Base-by-base conservation (phyloP, 1,140 invertebrate genomes). In the Pseudomyrmex gracilis region DNA sequence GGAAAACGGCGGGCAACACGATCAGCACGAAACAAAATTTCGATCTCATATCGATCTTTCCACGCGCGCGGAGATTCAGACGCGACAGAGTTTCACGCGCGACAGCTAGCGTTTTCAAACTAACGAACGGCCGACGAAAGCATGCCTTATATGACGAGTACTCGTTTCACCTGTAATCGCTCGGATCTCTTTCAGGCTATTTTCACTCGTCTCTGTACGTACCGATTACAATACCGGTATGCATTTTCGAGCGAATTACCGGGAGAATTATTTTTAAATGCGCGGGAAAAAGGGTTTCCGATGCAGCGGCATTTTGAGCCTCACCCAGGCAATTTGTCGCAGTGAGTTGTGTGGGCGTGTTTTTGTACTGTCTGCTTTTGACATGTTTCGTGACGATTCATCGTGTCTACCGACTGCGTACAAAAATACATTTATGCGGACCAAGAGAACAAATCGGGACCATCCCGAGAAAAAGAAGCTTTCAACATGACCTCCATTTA, bases 71-170 rank as follows among this genome's bases (percentile, higher is more conserved):
- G 49, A 34, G 34, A 24, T 82, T 73, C 82, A 58, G 70, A 70
- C 53, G 67, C 49, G 64, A 34, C 34, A 34, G 34, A 60, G 76
- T 82, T 85, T 85, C 85, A 84, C 71, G 82, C 82, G 67, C 70
- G 70, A 77, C 85, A 85, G 87, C 91, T 91, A 86, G 90, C 88
- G 92, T 92, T 93, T 93, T 93, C 93, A 88, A 93, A 93, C 92
- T 93, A 90, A 91, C 89, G 89, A 34, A 89, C 89, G 91, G 84
- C 85, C 82, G 89, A 89, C 86, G 88, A 90, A 90, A 87, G 74
- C 74, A 82, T 80, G 87, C 90, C 89, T 92, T 93, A 92, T 92
- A 93, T 90, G 91, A 90, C 89, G 90, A 86, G 80, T 85, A 76
- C 61, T n/a, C 20, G 76, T 66, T 86, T 73, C 24, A 55, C 51